Conservation (phyloP, 2,113 vertebrate genomes). For the Arizona elegans region DNA sequence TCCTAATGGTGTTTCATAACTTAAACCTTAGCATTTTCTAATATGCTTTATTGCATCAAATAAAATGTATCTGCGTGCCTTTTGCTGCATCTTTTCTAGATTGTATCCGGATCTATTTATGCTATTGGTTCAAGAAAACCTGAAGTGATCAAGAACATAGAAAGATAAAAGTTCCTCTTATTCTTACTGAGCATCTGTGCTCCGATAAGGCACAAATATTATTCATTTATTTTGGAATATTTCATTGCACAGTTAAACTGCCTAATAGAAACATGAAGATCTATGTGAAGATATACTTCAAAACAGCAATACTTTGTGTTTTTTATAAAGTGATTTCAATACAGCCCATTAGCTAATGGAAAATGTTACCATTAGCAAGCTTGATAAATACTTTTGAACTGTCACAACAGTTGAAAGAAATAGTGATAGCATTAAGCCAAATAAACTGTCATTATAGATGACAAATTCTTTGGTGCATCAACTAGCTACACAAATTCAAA, state of each 20-base stretch:
- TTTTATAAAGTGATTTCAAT: background rate
- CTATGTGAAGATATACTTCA: background rate
- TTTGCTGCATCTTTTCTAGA: background rate
- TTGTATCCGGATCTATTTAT: background rate
- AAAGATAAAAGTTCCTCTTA: slow-evolving; percentile 13
- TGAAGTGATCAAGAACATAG: background rate
- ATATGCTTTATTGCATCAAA: slow-evolving; percentile 34
- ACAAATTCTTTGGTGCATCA: background rate
- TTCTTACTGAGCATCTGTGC: slow-evolving; percentile 20
- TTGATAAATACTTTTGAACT: background rate
- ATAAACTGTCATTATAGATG: background rate
- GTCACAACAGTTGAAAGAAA: background rate
- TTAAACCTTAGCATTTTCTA: slow-evolving; percentile 35
- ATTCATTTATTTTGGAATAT: background rate
- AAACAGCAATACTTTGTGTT: background rate
- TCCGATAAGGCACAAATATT: background rate
- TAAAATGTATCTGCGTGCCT: slow-evolving; percentile 9
- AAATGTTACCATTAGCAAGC: background rate
- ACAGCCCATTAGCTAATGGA: background rate
- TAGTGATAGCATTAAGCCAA: background rate
- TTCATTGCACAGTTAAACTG: background rate
- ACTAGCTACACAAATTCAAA: background rate
- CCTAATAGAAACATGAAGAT: background rate
- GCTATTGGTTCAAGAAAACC: background rate
- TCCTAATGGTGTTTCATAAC: slow-evolving; percentile 12